A percentile compares a stretch with the other conserved stretches of the same genome.
phyloP scores from a whole-genome alignment of 2,888 invertebrate genomes.

The Lutraria lutraria region DNA sequence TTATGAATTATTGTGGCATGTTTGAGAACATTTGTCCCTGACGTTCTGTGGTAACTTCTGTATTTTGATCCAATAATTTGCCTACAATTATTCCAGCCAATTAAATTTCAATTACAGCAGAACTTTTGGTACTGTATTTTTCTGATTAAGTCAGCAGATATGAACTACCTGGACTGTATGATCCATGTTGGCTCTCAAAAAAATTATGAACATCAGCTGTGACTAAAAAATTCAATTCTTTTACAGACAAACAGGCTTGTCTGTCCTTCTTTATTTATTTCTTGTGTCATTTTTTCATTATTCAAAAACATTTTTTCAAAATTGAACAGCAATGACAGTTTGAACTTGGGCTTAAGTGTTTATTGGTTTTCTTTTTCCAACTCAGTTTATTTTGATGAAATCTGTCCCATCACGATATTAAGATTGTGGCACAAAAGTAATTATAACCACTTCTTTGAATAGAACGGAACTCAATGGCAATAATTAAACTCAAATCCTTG shows the following conservation, averaged over 20 bases:
- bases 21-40: not conserved
- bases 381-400: not conserved
- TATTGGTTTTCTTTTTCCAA: not conserved
- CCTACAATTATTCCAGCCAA: conserved; percentile 4
- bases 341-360: too few relatives aligned
- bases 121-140: not conserved
- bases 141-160: not conserved
- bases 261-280: conserved; percentile 1
- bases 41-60: not conserved
- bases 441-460: too few relatives aligned
- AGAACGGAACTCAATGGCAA: too few relatives aligned
- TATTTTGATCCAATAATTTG: not conserved
- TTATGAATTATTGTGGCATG: not conserved
- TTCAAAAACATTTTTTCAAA: not conserved
- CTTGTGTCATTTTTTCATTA: not conserved
- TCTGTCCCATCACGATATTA: not conserved
- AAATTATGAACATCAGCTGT: not conserved
- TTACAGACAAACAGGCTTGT: not conserved
- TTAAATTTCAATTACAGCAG: conserved; percentile 14
- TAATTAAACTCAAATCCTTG: too few relatives aligned
- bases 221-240: not conserved
- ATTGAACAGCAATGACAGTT: not conserved
- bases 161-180: not conserved
- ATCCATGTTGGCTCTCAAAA: not conserved
- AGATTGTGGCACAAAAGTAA: too few relatives aligned